Evolutionary conservation across 2,113 vertebrate genomes (phyloP), one percentile per base, ranked within the genome.

Genomic region (Macquaria australasica): DNA sequence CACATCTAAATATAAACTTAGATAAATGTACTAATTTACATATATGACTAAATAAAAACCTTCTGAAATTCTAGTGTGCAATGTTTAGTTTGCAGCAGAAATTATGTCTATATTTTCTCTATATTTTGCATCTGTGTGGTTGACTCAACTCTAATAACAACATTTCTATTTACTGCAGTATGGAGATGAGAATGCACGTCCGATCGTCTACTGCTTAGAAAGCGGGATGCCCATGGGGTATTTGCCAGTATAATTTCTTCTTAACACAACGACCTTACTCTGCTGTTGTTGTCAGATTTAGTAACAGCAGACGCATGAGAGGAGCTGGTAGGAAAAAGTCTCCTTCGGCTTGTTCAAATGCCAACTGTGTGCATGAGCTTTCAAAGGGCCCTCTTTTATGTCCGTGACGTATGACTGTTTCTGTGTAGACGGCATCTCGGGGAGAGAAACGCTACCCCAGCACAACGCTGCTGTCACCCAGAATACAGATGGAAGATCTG

Each of bases 401-500:
- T 73, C 20, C 1, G 67, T 92, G 94, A 92, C 90, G 88, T 84
- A 81, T 60, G 81, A 73, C 83, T 81, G 83, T 59, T 87, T 91
- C 86, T 92, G 87, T 89, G 88, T 86, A 59, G 77, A 87, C 83
- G 60, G 82, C 87, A 77, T 91, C 91, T 92, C 66, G 10, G 78
- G 56, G 82, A 92, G 80, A 89, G 88, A 82, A 79, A 77, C 81
- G 51, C 85, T 70, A 78, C 84, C 83, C 76, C 79, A 78, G 87
- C 84, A 86, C 88, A 81, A 81, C 64, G 50, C 81, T 70, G 73
- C 89, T 90, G 92, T 92, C 91, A 87, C 92, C 87, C 85, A 79
- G 82, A 92, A 92, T 91, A 91, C 86, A 92, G 91, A 93, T 93
- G 89, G 91, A 91, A 81, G 48, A 90, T 90, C 86, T 93, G 88